Evolutionary conservation across 2,888 invertebrate genomes (phyloP).

Genomic region (Diloba caeruleocephala): DNA sequence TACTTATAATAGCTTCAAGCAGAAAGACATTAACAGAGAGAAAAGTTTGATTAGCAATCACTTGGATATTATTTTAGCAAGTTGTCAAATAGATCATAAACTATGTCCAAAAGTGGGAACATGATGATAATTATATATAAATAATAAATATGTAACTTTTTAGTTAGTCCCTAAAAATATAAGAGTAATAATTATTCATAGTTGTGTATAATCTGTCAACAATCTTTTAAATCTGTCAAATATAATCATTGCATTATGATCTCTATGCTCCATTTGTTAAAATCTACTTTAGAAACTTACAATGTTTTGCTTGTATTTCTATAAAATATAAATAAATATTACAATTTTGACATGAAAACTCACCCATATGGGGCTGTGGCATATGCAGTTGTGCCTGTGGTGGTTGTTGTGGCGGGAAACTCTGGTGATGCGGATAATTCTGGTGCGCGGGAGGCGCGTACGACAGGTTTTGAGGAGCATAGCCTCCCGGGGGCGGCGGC

Average conservation of each 20-base stretch:
- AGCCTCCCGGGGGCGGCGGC: constrained; percentile 83
- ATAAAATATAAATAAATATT: constrained; percentile 16
- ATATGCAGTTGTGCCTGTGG: constrained; percentile 82
- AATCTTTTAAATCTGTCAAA: constrained; percentile 36
- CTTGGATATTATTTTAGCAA: too few relatives aligned
- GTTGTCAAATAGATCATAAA: neutral
- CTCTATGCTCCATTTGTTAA: constrained; percentile 20
- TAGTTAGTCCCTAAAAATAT: too few relatives aligned
- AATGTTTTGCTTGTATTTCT: constrained; percentile 39
- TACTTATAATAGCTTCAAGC: constrained; percentile 47
- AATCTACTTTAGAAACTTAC: constrained; percentile 23
- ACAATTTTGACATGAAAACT: constrained; percentile 49
- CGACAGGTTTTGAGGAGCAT: constrained; percentile 84
- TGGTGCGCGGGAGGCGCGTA: constrained; percentile 87
- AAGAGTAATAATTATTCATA: neutral
- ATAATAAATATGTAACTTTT: too few relatives aligned
- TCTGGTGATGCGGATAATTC: constrained; percentile 86
- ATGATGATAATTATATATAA: too few relatives aligned
- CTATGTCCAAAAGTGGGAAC: too few relatives aligned
- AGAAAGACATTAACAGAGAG: constrained; percentile 47
- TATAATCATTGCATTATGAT: constrained; percentile 31
- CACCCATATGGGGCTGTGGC: constrained; percentile 86
- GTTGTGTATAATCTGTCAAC: constrained; percentile 27
- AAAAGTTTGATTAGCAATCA: constrained; percentile 24
- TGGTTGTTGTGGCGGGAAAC: constrained; percentile 83